phyloP scores from a whole-genome alignment of 2,113 vertebrate genomes.

The Labeo rohita region DNA sequence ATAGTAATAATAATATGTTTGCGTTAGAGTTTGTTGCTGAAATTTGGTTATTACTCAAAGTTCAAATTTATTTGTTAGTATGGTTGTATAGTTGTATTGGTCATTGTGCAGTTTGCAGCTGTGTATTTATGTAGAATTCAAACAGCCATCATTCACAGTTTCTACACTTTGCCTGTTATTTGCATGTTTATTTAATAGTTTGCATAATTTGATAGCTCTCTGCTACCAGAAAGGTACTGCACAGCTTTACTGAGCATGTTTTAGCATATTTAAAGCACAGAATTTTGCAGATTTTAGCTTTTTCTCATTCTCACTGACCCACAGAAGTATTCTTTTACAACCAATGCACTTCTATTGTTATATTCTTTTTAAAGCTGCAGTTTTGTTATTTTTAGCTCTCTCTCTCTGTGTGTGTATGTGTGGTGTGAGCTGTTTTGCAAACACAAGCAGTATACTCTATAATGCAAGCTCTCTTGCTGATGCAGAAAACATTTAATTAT shows the following conservation, averaged over 20 bases:
- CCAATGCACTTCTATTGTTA: not conserved
- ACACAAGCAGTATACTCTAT: not conserved
- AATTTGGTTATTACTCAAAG: not conserved
- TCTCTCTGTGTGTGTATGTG: not conserved
- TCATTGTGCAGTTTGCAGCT: not conserved
- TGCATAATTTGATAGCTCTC: not conserved
- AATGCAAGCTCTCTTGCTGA: conserved; percentile 18
- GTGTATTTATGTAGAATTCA: not conserved
- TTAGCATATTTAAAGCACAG: not conserved
- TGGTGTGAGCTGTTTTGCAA: not conserved
- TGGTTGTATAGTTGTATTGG: not conserved
- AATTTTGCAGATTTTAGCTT: not conserved
- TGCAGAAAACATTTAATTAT: conserved; percentile 18
- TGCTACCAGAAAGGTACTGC: not conserved
- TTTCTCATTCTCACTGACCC: not conserved
- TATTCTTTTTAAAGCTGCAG: not conserved
- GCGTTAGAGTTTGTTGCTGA: not conserved
- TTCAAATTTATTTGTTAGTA: not conserved
- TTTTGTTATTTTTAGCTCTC: not conserved
- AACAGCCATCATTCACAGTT: not conserved
- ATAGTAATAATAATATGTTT: not conserved
- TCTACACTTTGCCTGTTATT: not conserved
- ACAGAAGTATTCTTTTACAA: not conserved
- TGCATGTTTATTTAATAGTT: not conserved
- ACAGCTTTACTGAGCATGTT: not conserved